Evolutionary conservation across 2,113 vertebrate genomes (phyloP), one percentile per base, ranked within the genome.

Genomic region (Pyxicephalus adspersus): DNA sequence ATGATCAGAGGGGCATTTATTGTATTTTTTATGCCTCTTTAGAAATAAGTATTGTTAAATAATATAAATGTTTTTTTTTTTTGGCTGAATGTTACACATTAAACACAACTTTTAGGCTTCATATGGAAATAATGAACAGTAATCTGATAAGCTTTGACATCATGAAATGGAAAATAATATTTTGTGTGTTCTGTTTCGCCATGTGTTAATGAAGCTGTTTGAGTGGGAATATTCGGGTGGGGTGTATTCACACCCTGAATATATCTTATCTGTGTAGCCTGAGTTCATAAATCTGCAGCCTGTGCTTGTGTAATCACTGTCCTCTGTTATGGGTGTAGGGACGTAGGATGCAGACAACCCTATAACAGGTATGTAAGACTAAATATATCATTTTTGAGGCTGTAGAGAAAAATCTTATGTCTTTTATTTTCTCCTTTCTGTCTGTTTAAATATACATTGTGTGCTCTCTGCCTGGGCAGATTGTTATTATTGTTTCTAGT

Each of bases 111-210:
- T 19, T 17, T 22, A 11, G 22, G 20, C 67, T 54, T 55, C 34
- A 17, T 20, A 55, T 31, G 70, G 52, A 73, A 73, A 73, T 73
- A 11, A 4, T 34, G 19, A 73, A 28, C 5, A 18, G 13, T 19
- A 17, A 57, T 73, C 52, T 57, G 70, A 73, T 73, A 73, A 73
- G 26, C 19, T 57, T 34, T 73, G 70, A 73, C 70, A 57, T 73
- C 70, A 57, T 15, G 57, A 22, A 57, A 54, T 73, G 70, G 70
- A 73, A 72, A 73, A 57, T 28, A 34, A 67, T 25, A 54, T 55
- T 55, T 52, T 26, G 52, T 54, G 54, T 71, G 22, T 23, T 6
- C n/a, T 58, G 22, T 58, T 58, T 58, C 17, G 20, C 8, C 38
- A 15, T 50, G 18, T 34, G 28, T 65, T 65, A 45, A 45, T 45